Evolutionary conservation across 2,797 vertebrate genomes (phyloP).

Genomic region (Sparus aurata): DNA sequence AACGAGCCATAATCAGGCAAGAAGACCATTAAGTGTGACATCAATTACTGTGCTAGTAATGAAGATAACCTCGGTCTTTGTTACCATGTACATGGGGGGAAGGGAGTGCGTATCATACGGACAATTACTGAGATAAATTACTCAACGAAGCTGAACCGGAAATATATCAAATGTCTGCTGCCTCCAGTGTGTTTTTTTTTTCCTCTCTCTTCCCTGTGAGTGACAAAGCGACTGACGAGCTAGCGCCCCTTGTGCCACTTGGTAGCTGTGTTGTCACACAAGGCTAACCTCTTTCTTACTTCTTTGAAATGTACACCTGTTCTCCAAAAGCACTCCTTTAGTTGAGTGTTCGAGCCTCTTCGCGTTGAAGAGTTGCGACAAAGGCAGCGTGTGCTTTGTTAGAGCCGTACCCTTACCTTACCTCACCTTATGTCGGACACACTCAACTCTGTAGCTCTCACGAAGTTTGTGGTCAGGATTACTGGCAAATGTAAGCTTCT

Average conservation of each 20-base stretch:
- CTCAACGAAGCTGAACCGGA: conserved; percentile 47
- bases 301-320: conserved; percentile 72
- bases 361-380: conserved; percentile 34
- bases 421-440: background rate
- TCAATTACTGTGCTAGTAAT: conserved; percentile 73
- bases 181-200: conserved; percentile 35
- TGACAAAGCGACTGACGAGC: conserved; percentile 37
- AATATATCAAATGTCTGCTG: conserved; percentile 61
- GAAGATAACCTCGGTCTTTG: conserved; percentile 63
- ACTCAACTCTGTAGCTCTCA: background rate
- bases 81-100: conserved; percentile 25
- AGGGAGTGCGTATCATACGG: background rate
- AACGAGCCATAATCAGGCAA: conserved; percentile 59
- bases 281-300: conserved; percentile 65
- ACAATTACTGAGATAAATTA: conserved; percentile 50
- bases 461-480: conserved; percentile 17
- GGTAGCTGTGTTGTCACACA: conserved; percentile 59
- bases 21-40: conserved; percentile 67
- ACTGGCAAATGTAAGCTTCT: conserved; percentile 24
- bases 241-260: conserved; percentile 34
- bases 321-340: conserved; percentile 54
- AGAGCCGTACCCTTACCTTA: background rate
- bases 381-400: conserved; percentile 10
- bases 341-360: conserved; percentile 22
- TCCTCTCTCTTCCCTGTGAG: conserved; percentile 11